These are phyloP conservation scores for Carcinoscorpius rotundicauda DNA, from an alignment of 1,140 invertebrate genomes.

Conservation along the genomic window DNA sequence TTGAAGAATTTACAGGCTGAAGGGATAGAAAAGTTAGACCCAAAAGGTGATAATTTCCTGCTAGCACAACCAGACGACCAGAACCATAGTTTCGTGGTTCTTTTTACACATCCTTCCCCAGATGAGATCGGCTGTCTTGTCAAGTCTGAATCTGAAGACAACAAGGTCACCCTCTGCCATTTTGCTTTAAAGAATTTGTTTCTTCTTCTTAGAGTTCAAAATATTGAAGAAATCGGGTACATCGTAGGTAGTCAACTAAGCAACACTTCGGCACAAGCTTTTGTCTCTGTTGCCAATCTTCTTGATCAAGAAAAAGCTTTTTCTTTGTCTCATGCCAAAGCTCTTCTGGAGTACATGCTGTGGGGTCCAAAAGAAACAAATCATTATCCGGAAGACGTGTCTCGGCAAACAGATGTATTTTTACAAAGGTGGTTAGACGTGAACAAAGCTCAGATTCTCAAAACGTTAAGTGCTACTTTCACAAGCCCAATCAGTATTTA, in stretches of 20 bases:
- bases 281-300: constrained; percentile 23
- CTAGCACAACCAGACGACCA: constrained; percentile 46
- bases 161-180: constrained; percentile 50
- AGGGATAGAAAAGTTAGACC: constrained; percentile 60
- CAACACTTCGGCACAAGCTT: constrained; percentile 17
- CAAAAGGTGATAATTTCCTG: constrained; percentile 50
- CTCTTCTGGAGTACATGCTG: constrained; percentile 63
- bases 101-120: constrained; percentile 33
- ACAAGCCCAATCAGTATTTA: too few relatives aligned
- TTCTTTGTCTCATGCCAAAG: constrained; percentile 43
- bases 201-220: constrained; percentile 44
- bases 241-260: constrained; percentile 20
- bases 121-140: constrained; percentile 25
- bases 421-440: constrained; percentile 16
- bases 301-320: constrained; percentile 27
- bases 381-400: not conserved
- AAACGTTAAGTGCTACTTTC: not conserved
- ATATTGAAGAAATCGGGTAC: constrained; percentile 5
- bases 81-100: constrained; percentile 51
- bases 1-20: constrained; percentile 69
- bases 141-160: not conserved
- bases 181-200: constrained; percentile 56
- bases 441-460: constrained; percentile 14
- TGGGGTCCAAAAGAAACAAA: constrained; percentile 50
- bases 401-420: not conserved